Conservation (phyloP, 1,140 invertebrate genomes). For the Platyscapa corneri region DNA sequence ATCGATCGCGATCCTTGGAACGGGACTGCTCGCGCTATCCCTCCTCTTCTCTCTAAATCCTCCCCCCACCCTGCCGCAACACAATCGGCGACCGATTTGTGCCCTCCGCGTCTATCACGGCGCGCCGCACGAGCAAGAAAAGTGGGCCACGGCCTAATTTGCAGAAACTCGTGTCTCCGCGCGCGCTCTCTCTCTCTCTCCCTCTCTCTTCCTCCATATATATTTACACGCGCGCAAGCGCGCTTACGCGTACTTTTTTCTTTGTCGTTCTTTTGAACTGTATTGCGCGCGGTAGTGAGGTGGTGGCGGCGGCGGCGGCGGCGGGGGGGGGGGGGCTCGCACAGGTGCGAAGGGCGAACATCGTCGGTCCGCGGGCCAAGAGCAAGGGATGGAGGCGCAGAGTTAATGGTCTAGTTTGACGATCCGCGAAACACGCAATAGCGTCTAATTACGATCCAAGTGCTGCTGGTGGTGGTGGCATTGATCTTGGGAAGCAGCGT, state of each 20-base stretch:
- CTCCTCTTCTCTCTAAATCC: constrained; percentile 10
- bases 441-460: not conserved
- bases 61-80: constrained; percentile 46
- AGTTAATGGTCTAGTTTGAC: constrained; percentile 2
- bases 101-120: constrained; percentile 46
- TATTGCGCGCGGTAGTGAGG: not conserved
- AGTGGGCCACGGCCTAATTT: constrained; percentile 74
- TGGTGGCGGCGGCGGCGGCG: too few species aligned
- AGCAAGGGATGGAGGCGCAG: not conserved
- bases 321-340: not conserved
- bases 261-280: not conserved
- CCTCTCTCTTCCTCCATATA: not conserved
- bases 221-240: not conserved
- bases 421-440: not conserved
- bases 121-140: constrained; percentile 57
- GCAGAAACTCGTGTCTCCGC: constrained; percentile 56
- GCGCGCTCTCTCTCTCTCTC: not conserved
- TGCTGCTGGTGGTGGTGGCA: not conserved
- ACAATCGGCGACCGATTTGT: constrained; percentile 54
- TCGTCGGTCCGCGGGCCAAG: too few species aligned
- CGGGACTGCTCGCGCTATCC: constrained; percentile 11
- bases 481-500: not conserved
- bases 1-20: constrained; percentile 51
- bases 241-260: too few species aligned
- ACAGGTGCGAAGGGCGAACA: constrained; percentile 3